A percentile compares a stretch with the other conserved stretches of the same genome.
Evolutionary conservation across 2,888 invertebrate genomes (phyloP).

Genomic region (Chaetogeoica ovagalla): DNA sequence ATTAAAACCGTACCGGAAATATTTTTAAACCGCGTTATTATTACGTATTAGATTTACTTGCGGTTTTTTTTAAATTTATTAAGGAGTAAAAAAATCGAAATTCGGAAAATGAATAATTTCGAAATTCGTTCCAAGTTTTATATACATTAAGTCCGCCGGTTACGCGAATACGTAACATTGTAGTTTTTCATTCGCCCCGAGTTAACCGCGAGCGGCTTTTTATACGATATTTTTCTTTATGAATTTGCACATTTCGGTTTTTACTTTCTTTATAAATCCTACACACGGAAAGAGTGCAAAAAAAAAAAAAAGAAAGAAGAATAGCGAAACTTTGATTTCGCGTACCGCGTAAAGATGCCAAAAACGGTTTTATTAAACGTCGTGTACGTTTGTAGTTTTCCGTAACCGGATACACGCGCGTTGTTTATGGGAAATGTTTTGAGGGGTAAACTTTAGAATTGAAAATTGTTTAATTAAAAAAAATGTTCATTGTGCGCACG

Average conservation of each 20-base stretch:
- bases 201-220: no score
- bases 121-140: conserved; percentile 32
- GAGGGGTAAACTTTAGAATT: background rate
- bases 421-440: background rate
- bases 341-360: background rate
- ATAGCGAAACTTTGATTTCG: background rate
- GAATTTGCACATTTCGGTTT: background rate
- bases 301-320: background rate
- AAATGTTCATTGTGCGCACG: background rate
- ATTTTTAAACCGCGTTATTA: no score
- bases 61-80: background rate
- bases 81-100: background rate
- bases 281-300: background rate
- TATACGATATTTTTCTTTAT: no score
- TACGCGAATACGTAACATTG: no score
- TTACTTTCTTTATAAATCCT: background rate
- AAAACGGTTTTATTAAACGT: conserved; percentile 19
- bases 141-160: conserved; percentile 42
- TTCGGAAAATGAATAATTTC: conserved; percentile 6
- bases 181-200: no score
- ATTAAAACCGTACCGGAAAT: no score
- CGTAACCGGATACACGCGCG: background rate
- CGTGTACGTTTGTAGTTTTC: background rate
- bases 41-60: no score
- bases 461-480: background rate